Conservation (phyloP, 2,113 vertebrate species). For the Trinectes maculatus region DNA sequence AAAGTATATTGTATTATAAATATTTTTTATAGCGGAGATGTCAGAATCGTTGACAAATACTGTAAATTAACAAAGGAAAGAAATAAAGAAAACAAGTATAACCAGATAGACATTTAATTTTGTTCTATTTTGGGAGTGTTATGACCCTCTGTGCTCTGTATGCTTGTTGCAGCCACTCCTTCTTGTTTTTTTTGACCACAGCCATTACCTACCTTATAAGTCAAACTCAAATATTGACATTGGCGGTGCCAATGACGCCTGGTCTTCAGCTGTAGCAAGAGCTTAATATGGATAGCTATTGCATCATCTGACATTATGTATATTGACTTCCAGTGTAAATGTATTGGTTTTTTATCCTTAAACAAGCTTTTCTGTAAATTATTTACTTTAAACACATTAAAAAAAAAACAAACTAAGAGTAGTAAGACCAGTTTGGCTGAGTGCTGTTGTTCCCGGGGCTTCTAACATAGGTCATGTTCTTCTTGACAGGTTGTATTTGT, state of each 20-base stretch:
- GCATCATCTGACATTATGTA: background rate
- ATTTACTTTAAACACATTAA: background rate
- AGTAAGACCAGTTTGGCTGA: slow-evolving; percentile 9
- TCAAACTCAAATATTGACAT: slow-evolving; percentile 78
- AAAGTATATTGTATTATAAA: no score
- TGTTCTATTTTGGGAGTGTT: background rate
- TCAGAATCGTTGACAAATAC: no score
- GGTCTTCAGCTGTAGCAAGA: background rate
- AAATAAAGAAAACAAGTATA: background rate
- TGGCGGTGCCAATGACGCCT: slow-evolving; percentile 54
- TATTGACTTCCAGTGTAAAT: background rate
- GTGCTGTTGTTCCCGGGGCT: background rate
- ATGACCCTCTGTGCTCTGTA: slow-evolving; percentile 1
- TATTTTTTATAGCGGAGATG: no score
- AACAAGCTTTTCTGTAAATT: background rate
- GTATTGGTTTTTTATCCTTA: background rate
- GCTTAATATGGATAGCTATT: background rate
- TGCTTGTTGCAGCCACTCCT: slow-evolving; percentile 15
- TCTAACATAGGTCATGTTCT: no score
- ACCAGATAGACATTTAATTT: background rate
- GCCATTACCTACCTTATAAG: slow-evolving; percentile 52
- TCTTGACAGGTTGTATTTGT: no score
- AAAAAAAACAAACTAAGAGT: background rate
- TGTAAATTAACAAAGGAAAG: no score
- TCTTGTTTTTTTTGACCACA: slow-evolving; percentile 24